Base-by-base conservation (phyloP, 2,888 invertebrate genomes). In the Scelioninae gen. 1 region DNA sequence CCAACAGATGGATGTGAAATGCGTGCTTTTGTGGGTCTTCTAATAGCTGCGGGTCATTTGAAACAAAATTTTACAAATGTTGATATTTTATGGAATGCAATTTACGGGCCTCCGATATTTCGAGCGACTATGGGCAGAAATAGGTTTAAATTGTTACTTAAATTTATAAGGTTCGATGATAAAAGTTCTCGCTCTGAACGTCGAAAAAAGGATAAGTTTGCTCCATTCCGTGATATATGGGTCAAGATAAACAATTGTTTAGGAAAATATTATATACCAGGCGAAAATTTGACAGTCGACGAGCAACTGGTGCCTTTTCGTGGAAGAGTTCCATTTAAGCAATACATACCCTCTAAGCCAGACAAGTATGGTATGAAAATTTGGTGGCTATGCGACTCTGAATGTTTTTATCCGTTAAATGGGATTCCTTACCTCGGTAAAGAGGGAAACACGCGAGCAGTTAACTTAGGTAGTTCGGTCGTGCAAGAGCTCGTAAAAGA, bases 161-260 rank as follows among this genome's bases (percentile, higher is more conserved):
- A 9, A 43, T 63, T 74, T 32, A 74, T 55, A 51, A 43, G 55
- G 13, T 74, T 74, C 23, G 63, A 74, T 23, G 62, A 74, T 63
- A 74, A 74, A 63, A 34, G 23, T 55, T 15, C 45, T 32, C 53
- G 38, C 0, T 53, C 55, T 63, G 74, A 74, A 47, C 43, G 74
- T 34, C 53, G 38, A 55, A 53, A 71, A 23, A 23, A 23, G 4
- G 23, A 23, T 23, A 23, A 23, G 23, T 23, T 23, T 23, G 4
- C 4, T 4, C 23, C 23, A 23, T 23, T 23, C 4, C 23, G 23
- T 4, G 23, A 23, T 23, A 23, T 23, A 23, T 23, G 23, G 23
- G 23, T 2, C 1, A 23, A 4, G 4, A 23, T 23, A 23, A 23
- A 2, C 4, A 23, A 1, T 2, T 23, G 1, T 2, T 23, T 23